Percentiles rank a stretch among this genome's conserved stretches.
These are phyloP conservation scores for Spilosoma lubricipeda DNA, from an alignment of 2,888 invertebrate genomes.

Conservation along the genomic window DNA sequence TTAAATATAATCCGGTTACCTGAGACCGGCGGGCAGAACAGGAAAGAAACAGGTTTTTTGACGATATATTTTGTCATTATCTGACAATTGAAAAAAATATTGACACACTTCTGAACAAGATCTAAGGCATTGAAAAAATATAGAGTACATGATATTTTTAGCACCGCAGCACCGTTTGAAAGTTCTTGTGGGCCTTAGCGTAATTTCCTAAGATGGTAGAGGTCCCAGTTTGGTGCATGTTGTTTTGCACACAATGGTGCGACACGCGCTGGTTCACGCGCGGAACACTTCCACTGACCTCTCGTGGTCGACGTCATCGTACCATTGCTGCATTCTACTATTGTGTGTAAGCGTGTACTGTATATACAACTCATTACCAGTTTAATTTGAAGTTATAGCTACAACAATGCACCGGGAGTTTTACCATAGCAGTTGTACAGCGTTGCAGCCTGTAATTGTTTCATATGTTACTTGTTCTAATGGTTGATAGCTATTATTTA, in stretches of 20 bases:
- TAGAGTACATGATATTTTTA: background rate
- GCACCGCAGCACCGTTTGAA: background rate
- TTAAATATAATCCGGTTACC: constrained; percentile 3
- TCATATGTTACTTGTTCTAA: too few relatives aligned
- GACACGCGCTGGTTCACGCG: constrained; percentile 32
- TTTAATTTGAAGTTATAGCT: background rate
- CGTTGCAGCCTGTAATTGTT: background rate
- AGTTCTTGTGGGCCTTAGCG: background rate
- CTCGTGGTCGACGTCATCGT: background rate
- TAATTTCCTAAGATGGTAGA: background rate
- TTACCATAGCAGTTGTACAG: background rate
- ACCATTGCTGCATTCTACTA: background rate
- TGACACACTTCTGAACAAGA: background rate
- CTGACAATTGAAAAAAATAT: background rate
- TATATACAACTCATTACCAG: background rate
- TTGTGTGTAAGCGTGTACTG: background rate
- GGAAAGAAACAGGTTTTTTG: background rate
- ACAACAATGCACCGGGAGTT: background rate
- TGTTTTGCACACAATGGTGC: constrained; percentile 37
- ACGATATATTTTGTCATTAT: background rate
- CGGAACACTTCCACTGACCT: constrained; percentile 30
- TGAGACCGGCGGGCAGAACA: background rate
- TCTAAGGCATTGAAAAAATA: background rate
- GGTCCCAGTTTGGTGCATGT: background rate
- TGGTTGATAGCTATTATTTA: too few relatives aligned